phyloP scores from a whole-genome alignment of 2,888 invertebrate species.

The Sinhomidia bicolor region DNA sequence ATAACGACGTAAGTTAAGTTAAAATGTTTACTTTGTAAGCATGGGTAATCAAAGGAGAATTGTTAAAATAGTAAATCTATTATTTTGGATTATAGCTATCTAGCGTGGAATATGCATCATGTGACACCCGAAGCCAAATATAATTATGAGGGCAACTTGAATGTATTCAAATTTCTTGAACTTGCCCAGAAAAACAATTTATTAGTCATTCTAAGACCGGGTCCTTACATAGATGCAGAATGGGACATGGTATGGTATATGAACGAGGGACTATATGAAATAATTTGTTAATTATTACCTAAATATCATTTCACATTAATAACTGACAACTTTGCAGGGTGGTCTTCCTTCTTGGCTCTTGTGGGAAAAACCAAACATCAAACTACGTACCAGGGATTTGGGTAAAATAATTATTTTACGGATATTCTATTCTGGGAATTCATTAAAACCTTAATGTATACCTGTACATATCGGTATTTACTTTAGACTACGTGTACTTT shows the following conservation, averaged over 20 bases:
- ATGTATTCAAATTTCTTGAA: slow-evolving; percentile 86
- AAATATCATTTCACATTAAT: background rate
- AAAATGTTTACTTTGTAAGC: too few species aligned
- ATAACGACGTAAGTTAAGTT: slow-evolving; percentile 93
- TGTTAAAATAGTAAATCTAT: too few species aligned
- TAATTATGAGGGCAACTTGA: slow-evolving; percentile 86
- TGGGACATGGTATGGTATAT: slow-evolving; percentile 90
- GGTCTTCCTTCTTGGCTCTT: slow-evolving; percentile 91
- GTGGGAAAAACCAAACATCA: slow-evolving; percentile 85
- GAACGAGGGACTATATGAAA: too few species aligned
- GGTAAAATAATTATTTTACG: too few species aligned
- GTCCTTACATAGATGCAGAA: slow-evolving; percentile 96
- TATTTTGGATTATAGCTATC: too few species aligned
- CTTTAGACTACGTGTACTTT: slow-evolving; percentile 82
- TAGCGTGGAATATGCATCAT: slow-evolving; percentile 96
- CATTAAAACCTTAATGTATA: too few species aligned
- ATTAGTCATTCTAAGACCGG: slow-evolving; percentile 90
- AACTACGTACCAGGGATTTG: slow-evolving; percentile 86
- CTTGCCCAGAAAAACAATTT: slow-evolving; percentile 90
- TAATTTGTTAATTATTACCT: too few species aligned
- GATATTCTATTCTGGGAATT: too few species aligned
- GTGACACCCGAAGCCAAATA: slow-evolving; percentile 87
- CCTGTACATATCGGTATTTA: too few species aligned
- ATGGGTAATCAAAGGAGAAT: too few species aligned
- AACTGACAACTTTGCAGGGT: too few species aligned